These are phyloP conservation scores for Hyppa rectilinea DNA, from an alignment of 2,888 invertebrate species.

Conservation along the genomic window DNA sequence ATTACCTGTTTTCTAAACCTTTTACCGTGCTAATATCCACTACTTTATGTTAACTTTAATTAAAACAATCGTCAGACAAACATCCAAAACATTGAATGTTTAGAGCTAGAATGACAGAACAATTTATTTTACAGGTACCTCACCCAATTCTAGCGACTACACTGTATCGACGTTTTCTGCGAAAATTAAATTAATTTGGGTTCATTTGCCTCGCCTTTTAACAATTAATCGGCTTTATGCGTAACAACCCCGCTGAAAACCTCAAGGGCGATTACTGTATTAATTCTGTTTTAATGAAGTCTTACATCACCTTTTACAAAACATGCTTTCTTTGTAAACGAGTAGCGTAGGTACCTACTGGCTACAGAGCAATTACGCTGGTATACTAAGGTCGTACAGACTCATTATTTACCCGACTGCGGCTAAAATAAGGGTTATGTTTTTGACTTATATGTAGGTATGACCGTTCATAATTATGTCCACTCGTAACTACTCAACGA, in stretches of 20 bases:
- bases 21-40: neutral
- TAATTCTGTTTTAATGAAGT: conserved; percentile 34
- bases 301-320: conserved; percentile 21
- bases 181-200: conserved; percentile 63
- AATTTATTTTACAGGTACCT: conserved; percentile 49
- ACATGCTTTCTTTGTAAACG: conserved; percentile 13
- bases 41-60: neutral
- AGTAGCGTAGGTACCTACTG: too few relatives aligned
- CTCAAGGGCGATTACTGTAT: conserved; percentile 52
- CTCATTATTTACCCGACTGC: too few relatives aligned
- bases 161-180: conserved; percentile 53
- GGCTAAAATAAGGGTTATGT: too few relatives aligned
- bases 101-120: conserved; percentile 24
- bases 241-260: conserved; percentile 47
- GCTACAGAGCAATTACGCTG: neutral
- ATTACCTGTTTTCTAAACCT: neutral
- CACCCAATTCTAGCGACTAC: conserved; percentile 43
- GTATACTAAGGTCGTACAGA: neutral
- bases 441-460: too few relatives aligned
- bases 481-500: too few relatives aligned
- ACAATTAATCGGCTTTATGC: conserved; percentile 60
- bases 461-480: too few relatives aligned
- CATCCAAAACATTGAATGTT: conserved; percentile 6
- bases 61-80: neutral
- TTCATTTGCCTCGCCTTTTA: conserved; percentile 62